A percentile compares a stretch with the other conserved stretches of the same genome.
These are phyloP conservation scores for Himalopsyche japonica DNA, from an alignment of 2,888 invertebrate genomes.

Conservation along the genomic window DNA sequence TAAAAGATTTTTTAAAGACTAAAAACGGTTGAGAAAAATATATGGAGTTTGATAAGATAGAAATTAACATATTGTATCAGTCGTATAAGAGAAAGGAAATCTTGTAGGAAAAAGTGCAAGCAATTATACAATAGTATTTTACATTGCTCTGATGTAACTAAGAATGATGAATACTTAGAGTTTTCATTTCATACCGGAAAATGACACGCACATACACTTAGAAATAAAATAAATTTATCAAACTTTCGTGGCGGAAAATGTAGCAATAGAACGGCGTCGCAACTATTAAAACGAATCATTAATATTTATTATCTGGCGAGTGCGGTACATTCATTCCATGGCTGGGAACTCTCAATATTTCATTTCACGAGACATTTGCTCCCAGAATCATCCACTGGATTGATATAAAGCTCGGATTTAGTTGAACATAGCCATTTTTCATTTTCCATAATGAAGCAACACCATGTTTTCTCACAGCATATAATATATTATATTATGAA, in stretches of 20 bases:
- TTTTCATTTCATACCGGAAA: too few species aligned
- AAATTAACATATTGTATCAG: too few species aligned
- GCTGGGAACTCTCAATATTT: conserved; percentile 25
- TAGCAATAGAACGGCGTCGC: background rate
- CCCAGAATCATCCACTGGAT: conserved; percentile 27
- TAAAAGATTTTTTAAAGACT: too few species aligned
- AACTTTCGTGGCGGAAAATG: background rate
- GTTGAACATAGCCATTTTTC: conserved; percentile 41
- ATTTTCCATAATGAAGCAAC: conserved; percentile 42
- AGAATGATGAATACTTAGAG: too few species aligned
- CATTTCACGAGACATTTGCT: conserved; percentile 36
- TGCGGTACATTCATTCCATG: background rate
- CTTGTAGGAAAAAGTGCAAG: too few species aligned
- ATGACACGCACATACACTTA: too few species aligned
- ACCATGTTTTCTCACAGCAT: conserved; percentile 34
- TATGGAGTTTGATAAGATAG: too few species aligned
- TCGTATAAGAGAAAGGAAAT: too few species aligned
- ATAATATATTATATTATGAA: conserved; percentile 28
- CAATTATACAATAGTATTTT: too few species aligned
- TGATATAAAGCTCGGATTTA: conserved; percentile 33
- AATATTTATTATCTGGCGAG: background rate
- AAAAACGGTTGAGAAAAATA: too few species aligned
- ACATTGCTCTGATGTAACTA: too few species aligned
- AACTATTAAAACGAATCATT: background rate
- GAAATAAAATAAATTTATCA: background rate